Percentiles rank a stretch among this genome's conserved stretches.
phyloP scores from a whole-genome alignment of 2,888 invertebrate species.

The Apamea crenata region DNA sequence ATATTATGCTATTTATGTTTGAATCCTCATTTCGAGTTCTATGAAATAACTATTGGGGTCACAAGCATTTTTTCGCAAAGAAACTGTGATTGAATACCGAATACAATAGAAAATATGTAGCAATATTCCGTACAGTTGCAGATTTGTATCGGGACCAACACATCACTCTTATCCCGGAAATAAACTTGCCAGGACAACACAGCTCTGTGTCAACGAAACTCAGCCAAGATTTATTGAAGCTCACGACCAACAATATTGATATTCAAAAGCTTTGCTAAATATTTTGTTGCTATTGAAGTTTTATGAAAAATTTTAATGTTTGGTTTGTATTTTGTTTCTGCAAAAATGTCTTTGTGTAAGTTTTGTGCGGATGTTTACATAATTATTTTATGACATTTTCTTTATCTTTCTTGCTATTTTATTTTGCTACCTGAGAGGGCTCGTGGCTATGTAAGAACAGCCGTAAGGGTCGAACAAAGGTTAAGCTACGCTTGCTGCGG shows the following conservation, averaged over 20 bases:
- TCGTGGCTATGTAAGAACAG: not conserved
- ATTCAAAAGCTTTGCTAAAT: conserved; percentile 72
- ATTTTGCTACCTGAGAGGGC: not conserved
- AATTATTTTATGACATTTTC: not conserved
- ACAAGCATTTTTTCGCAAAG: conserved; percentile 3
- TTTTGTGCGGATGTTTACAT: not conserved
- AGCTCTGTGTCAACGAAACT: conserved; percentile 74
- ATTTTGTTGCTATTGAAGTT: conserved; percentile 55
- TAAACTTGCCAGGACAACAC: conserved; percentile 75
- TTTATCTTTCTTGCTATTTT: not conserved
- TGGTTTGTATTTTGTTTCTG: conserved; percentile 8
- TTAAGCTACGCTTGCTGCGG: not conserved
- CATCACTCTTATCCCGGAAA: conserved; percentile 72
- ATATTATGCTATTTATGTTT: not conserved
- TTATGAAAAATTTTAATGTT: conserved; percentile 17
- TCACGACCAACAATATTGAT: conserved; percentile 68
- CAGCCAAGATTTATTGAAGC: conserved; percentile 73
- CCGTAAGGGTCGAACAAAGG: not conserved
- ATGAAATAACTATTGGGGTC: not conserved
- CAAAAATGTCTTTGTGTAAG: not conserved
- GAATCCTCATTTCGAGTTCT: not conserved
- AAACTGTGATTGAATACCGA: conserved; percentile 36
- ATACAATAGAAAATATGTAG: conserved; percentile 47
- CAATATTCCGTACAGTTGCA: conserved; percentile 67
- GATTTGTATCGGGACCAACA: conserved; percentile 70